phyloP scores from a whole-genome alignment of 2,113 vertebrate genomes.

The Pristiophorus japonicus region DNA sequence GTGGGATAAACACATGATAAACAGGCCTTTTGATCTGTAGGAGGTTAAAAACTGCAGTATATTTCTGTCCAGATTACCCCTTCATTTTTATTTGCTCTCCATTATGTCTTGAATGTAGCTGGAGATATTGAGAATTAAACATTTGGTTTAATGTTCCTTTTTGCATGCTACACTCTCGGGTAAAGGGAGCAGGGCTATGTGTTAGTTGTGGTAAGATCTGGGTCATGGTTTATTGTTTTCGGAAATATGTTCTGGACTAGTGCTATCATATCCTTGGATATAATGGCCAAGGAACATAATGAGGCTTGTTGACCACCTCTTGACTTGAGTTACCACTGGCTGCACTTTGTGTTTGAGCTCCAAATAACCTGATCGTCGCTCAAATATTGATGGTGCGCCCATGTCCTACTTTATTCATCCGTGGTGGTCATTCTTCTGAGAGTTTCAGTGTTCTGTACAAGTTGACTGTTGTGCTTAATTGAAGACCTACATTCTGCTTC shows the following conservation, averaged over 20 bases:
- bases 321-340: not conserved
- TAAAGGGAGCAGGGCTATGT: not conserved
- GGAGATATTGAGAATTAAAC: not conserved
- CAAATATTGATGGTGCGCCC: not conserved
- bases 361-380: not conserved
- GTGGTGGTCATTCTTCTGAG: not conserved
- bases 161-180: not conserved
- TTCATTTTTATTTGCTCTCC: not conserved
- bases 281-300: not conserved
- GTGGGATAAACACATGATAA: not conserved
- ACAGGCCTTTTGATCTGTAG: not conserved
- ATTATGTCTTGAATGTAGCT: not conserved
- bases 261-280: not conserved
- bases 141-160: not conserved
- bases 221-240: not conserved
- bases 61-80: not conserved
- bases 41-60: not conserved
- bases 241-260: not conserved
- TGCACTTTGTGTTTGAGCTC: not conserved
- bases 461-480: not conserved
- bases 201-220: not conserved
- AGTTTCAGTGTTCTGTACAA: not conserved
- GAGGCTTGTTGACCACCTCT: not conserved
- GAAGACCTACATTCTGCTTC: not conserved
- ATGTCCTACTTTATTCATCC: not conserved